These are phyloP conservation scores for Capitella teleta DNA, from an alignment of 1,140 invertebrate genomes.

Conservation along the genomic window DNA sequence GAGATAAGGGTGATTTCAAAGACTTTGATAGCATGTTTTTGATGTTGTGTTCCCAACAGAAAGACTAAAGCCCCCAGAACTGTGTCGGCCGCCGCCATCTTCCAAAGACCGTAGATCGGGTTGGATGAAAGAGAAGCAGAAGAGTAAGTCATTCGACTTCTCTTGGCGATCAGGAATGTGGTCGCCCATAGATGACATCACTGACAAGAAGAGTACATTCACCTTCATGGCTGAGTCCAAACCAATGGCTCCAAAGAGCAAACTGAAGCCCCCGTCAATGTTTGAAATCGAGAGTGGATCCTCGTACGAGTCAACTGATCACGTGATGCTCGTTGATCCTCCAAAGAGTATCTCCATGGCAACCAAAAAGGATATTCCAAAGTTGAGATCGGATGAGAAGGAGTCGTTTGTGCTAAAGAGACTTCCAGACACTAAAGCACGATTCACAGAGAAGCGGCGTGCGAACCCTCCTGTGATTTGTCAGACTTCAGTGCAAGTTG, in stretches of 20 bases:
- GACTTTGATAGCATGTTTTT: too few relatives aligned
- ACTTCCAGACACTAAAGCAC: neutral
- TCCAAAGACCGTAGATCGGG: slow-evolving; percentile 1
- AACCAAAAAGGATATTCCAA: too few relatives aligned
- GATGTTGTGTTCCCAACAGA: too few relatives aligned
- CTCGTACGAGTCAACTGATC: slow-evolving; percentile 6
- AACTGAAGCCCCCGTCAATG: slow-evolving; percentile 8
- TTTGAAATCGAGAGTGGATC: slow-evolving; percentile 11
- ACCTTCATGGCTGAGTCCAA: neutral
- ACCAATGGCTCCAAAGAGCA: neutral
- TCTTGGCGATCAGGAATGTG: slow-evolving; percentile 10
- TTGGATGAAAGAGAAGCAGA: slow-evolving; percentile 11
- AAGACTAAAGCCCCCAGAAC: too few relatives aligned
- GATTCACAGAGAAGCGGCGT: neutral
- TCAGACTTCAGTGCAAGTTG: neutral
- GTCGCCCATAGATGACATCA: slow-evolving; percentile 7
- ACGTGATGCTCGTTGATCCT: neutral
- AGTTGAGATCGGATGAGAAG: neutral
- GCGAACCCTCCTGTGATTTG: neutral
- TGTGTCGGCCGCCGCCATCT: neutral
- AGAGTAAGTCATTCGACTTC: slow-evolving; percentile 11
- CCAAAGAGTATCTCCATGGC: neutral
- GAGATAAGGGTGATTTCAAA: too few relatives aligned
- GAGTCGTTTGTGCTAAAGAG: neutral
- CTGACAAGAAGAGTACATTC: slow-evolving; percentile 4